Conservation (phyloP, 2,888 invertebrate genomes). For the Sclerodermus sp. region DNA sequence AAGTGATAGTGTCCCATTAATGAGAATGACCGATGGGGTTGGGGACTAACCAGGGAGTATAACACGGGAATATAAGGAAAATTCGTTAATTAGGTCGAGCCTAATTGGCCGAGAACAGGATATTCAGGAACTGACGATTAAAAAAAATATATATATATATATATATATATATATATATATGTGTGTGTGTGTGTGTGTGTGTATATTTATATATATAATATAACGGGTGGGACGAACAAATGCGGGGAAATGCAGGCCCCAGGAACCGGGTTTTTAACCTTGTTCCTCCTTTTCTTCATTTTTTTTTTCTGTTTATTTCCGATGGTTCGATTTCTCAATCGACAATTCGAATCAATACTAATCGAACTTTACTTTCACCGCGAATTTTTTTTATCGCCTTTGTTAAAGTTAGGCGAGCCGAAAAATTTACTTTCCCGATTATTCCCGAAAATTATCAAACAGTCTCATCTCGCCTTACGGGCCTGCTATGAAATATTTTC, state of each 20-base stretch:
- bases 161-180: constrained; percentile 14
- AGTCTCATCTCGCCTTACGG: constrained; percentile 13
- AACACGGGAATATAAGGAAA: constrained; percentile 14
- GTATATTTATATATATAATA: constrained; percentile 14
- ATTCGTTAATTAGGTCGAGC: neutral
- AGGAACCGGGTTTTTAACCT: constrained; percentile 11
- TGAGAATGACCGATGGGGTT: constrained; percentile 25
- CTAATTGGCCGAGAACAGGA: constrained; percentile 9
- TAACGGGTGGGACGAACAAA: constrained; percentile 15
- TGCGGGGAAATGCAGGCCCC: constrained; percentile 8
- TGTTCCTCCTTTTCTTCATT: neutral
- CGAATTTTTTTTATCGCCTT: too few species aligned
- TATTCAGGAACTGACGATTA: constrained; percentile 19
- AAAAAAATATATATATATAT: constrained; percentile 18
- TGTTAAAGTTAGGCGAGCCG: too few species aligned
- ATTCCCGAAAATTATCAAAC: neutral
- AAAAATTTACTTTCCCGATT: too few species aligned
- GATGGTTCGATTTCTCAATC: too few species aligned
- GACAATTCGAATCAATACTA: too few species aligned
- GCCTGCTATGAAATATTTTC: constrained; percentile 41
- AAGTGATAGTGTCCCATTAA: constrained; percentile 30
- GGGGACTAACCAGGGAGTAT: neutral
- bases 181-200: constrained; percentile 12
- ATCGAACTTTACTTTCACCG: too few species aligned
- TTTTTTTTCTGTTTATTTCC: too few species aligned